phyloP scores from a whole-genome alignment of 2,888 invertebrate species.

The Trimorus sp. region DNA sequence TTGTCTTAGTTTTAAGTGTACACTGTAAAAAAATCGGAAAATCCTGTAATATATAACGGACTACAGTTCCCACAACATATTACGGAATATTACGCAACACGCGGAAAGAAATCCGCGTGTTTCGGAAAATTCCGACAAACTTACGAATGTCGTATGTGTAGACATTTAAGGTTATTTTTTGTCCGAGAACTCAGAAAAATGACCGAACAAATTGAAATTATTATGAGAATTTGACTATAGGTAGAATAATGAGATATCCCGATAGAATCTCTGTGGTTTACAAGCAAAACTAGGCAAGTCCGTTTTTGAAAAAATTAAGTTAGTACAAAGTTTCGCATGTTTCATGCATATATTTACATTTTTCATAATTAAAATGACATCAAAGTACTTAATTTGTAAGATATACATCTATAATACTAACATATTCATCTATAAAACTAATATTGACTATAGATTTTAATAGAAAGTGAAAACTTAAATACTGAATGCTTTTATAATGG shows the following conservation, averaged over 20 bases:
- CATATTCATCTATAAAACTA: too few species aligned
- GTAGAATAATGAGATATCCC: background rate
- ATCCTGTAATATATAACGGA: background rate
- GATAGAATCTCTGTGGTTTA: too few species aligned
- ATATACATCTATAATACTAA: too few species aligned
- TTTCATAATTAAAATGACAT: too few species aligned
- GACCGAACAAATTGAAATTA: background rate
- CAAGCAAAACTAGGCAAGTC: too few species aligned
- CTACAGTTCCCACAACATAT: background rate
- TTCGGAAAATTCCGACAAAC: background rate
- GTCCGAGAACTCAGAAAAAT: background rate
- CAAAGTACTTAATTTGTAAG: too few species aligned
- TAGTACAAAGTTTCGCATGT: too few species aligned
- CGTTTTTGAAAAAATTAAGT: too few species aligned
- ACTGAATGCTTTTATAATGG: too few species aligned
- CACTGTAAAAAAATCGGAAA: slow-evolving; percentile 1
- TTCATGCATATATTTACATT: too few species aligned
- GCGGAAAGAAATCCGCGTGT: background rate
- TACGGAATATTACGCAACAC: background rate
- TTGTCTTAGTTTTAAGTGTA: background rate
- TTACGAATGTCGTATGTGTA: background rate
- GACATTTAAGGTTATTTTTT: background rate
- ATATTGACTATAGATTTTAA: too few species aligned
- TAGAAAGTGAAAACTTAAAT: too few species aligned
- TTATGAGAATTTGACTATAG: background rate